Base-by-base conservation (phyloP, 2,888 invertebrate species). In the Pyrrhosoma nymphula region DNA sequence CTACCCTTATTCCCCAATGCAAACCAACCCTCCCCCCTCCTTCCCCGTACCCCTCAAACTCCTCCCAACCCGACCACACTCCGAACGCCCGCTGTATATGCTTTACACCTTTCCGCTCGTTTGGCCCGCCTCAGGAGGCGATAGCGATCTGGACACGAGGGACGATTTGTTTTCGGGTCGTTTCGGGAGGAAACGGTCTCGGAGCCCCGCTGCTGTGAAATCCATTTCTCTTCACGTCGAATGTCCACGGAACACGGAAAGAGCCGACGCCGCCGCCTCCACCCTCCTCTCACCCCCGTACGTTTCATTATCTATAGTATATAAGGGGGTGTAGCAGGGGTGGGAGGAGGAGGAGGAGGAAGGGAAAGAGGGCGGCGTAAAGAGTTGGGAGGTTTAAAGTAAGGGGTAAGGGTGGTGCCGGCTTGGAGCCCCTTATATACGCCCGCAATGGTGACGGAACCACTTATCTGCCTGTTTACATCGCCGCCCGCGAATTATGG, bases 131-230 rank as follows among this genome's bases (percentile, higher is more conserved):
- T 18, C 35, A 47, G 20, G 26, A 39, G 47, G 93, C 35, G 93
- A 93, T 93, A 93, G 63, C 47, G 75, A 93, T 93, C 93, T 93
- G 93, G 39, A 93, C 93, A 93, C 63, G 39, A 82, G 75, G n/a
- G 93, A 93, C 93, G 93, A 93, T 93, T 93, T 93, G 93, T 93
- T 93, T 93, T 93, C 93, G 69, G 93, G 63, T 93, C 47, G 47
- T 93, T 93, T 35, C 55, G 89, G 89, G 89, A 89, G 89, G 89
- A 89, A 89, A 89, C 63, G 69, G 82, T 35, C n/a, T 82, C 82
- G 3, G 82, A 69, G 69, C 30, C 60, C 60, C 60, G 20, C 60
- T 39, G 56, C 90, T 10, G 55, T 14, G 55, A 47, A 93, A 75
- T 69, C 93, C 69, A 75, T 93, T 93, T 69, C 55, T 69, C 93